phyloP scores from a whole-genome alignment of 2,888 invertebrate genomes.

The Ormyrus rosae region DNA sequence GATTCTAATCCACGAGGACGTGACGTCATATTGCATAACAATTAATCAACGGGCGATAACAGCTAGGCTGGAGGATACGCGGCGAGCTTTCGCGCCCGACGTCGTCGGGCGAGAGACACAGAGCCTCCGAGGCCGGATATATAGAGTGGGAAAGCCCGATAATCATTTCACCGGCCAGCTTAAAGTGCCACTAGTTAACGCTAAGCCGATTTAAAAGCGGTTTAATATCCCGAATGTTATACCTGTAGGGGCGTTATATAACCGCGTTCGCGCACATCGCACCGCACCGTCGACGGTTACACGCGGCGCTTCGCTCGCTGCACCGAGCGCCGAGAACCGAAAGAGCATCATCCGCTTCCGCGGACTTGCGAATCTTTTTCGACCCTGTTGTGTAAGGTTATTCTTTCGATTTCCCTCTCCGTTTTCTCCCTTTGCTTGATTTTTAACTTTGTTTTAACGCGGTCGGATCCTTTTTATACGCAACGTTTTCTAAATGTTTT shows the following conservation, averaged over 20 bases:
- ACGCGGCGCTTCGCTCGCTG: no score
- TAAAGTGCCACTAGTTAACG: conserved; percentile 76
- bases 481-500: conserved; percentile 4
- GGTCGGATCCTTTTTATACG: conserved; percentile 15
- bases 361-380: conserved; percentile 45
- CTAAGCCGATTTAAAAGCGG: conserved; percentile 76
- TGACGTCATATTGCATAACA: conserved; percentile 77
- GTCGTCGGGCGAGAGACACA: conserved; percentile 13
- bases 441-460: background rate
- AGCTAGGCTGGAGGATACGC: conserved; percentile 67
- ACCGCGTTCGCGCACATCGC: conserved; percentile 1
- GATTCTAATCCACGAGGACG: conserved; percentile 73
- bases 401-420: conserved; percentile 2
- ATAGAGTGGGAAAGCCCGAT: conserved; percentile 74
- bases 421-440: background rate
- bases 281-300: background rate
- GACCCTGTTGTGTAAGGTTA: background rate
- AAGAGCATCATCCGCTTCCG: conserved; percentile 55
- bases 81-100: conserved; percentile 58
- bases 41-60: conserved; percentile 76
- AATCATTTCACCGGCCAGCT: conserved; percentile 76
- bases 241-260: conserved; percentile 60
- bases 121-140: conserved; percentile 18
- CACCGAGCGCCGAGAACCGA: conserved; percentile 25
- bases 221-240: conserved; percentile 75